These are phyloP conservation scores for Percopsis omiscomaycus DNA, from an alignment of 2,797 vertebrate species.

Conservation along the genomic window DNA sequence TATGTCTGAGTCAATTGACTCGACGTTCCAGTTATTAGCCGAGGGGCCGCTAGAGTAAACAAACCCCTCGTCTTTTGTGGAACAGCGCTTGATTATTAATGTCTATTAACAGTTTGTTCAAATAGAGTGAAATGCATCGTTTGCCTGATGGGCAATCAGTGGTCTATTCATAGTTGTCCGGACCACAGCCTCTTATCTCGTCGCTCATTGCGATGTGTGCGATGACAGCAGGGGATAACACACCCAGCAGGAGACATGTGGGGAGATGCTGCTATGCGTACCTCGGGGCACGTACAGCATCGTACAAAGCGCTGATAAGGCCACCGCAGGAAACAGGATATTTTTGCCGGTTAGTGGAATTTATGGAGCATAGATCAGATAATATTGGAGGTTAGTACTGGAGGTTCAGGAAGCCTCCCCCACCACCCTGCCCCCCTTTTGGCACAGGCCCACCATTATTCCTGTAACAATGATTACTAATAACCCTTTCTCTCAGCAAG, in stretches of 20 bases:
- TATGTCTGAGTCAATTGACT: no score
- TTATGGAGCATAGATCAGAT: not conserved
- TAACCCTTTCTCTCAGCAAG: no score
- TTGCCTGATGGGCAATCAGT: slow-evolving; percentile 39
- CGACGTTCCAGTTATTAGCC: no score
- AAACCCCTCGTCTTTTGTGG: no score
- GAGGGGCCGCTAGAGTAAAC: no score
- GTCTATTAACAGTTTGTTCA: slow-evolving; percentile 22
- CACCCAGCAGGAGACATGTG: slow-evolving; percentile 15
- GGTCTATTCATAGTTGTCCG: slow-evolving; percentile 10
- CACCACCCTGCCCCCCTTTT: not conserved
- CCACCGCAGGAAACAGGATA: not conserved
- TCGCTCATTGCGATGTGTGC: not conserved
- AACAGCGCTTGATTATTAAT: not conserved
- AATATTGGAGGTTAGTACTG: not conserved
- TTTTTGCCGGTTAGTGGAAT: not conserved
- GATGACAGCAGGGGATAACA: slow-evolving; percentile 42
- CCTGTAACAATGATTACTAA: not conserved
- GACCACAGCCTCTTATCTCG: slow-evolving; percentile 17
- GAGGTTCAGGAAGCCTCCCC: not conserved
- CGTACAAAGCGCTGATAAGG: not conserved
- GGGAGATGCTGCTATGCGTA: not conserved
- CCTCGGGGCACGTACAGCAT: slow-evolving; percentile 27
- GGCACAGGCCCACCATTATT: not conserved
- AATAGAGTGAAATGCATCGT: slow-evolving; percentile 21